A percentile compares a stretch with the other conserved stretches of the same genome.
Evolutionary conservation across 2,113 vertebrate species (phyloP).

Genomic region (Callospermophilus lateralis): DNA sequence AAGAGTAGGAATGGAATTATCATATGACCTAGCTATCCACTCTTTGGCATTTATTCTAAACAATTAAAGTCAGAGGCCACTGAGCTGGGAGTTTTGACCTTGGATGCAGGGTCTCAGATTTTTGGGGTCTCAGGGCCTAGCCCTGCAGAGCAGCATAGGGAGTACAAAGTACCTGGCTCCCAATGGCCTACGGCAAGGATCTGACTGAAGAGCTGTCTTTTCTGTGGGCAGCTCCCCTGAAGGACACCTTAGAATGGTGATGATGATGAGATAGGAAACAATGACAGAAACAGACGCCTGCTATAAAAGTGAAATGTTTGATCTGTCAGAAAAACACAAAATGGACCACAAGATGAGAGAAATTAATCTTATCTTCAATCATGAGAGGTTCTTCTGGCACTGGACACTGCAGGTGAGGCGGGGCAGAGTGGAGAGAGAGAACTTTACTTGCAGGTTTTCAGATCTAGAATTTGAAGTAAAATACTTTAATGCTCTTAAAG

Average conservation of each 20-base stretch:
- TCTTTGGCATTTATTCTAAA: no score
- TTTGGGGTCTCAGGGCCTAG: no score
- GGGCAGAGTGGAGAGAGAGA: slow-evolving; percentile 90
- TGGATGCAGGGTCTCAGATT: no score
- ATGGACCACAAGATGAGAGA: slow-evolving; percentile 94
- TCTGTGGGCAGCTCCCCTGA: not conserved
- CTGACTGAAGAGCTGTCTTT: not conserved
- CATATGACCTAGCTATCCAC: no score
- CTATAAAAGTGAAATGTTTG: slow-evolving; percentile 77
- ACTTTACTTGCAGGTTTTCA: slow-evolving; percentile 88
- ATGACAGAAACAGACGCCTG: slow-evolving; percentile 89
- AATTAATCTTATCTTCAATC: slow-evolving; percentile 96
- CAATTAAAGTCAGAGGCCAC: no score
- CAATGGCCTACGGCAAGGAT: not conserved
- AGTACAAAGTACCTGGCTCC: no score
- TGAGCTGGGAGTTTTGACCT: no score
- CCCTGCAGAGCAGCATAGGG: not conserved
- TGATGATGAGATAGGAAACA: slow-evolving; percentile 80
- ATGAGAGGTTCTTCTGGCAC: slow-evolving; percentile 94
- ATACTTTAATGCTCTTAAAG: slow-evolving; percentile 88
- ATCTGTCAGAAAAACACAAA: slow-evolving; percentile 92
- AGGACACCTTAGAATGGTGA: not conserved
- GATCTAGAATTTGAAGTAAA: slow-evolving; percentile 94
- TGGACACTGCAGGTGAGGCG: slow-evolving; percentile 86
- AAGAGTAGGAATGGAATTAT: no score